Conservation (phyloP, 2,797 vertebrate species). For the Telmatherina bonti region DNA sequence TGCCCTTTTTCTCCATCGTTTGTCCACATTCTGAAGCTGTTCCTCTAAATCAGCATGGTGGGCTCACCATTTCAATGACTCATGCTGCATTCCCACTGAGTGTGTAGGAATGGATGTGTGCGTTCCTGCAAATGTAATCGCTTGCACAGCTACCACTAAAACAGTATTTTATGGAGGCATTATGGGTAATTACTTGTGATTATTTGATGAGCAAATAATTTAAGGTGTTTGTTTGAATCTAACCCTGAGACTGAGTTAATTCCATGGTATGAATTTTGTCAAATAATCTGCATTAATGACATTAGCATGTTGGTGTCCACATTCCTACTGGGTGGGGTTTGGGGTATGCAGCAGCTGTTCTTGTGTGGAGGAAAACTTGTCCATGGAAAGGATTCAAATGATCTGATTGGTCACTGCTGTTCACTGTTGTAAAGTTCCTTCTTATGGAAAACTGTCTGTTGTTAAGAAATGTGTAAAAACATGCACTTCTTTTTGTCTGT, state of each 20-base stretch:
- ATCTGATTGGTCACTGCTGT: too few relatives aligned
- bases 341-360: neutral
- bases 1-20: constrained; percentile 7
- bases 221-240: constrained; percentile 24
- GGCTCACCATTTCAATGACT: constrained; percentile 15
- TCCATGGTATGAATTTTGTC: constrained; percentile 10
- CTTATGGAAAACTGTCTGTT: too few relatives aligned
- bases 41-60: constrained; percentile 9
- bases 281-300: constrained; percentile 56
- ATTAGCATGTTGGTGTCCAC: constrained; percentile 21
- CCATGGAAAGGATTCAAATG: neutral
- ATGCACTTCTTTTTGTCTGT: too few relatives aligned
- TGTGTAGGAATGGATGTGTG: constrained; percentile 12
- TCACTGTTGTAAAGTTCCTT: too few relatives aligned
- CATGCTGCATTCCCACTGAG: constrained; percentile 8
- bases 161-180: neutral
- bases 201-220: constrained; percentile 7
- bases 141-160: neutral
- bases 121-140: constrained; percentile 1
- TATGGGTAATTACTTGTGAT: constrained; percentile 11
- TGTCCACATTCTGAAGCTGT: constrained; percentile 27
- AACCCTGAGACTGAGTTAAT: constrained; percentile 40
- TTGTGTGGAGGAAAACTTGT: neutral
- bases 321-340: constrained; percentile 18
- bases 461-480: too few relatives aligned